Conservation (phyloP, 2,888 invertebrate genomes). For the Eilema griseolum region DNA sequence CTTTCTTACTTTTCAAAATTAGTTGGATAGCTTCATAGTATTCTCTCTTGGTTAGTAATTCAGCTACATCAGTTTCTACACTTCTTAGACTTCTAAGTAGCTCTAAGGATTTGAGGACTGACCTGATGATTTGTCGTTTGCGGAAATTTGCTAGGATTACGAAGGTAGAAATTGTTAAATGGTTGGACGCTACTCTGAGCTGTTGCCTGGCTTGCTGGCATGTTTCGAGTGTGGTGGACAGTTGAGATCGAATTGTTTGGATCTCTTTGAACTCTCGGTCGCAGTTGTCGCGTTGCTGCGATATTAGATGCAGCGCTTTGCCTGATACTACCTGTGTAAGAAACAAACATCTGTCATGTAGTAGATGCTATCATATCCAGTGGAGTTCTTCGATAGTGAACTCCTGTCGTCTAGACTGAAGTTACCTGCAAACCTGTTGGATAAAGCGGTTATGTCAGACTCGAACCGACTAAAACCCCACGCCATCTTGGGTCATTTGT, state of each 20-base stretch:
- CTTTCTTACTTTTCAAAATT: constrained; percentile 94
- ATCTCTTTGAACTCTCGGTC: constrained; percentile 94
- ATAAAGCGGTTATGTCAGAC: too few species aligned
- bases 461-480: too few species aligned
- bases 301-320: constrained; percentile 96
- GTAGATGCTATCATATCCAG: too few species aligned
- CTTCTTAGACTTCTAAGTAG: constrained; percentile 87
- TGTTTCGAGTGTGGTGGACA: constrained; percentile 90
- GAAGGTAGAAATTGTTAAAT: constrained; percentile 94
- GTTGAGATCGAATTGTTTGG: constrained; percentile 89
- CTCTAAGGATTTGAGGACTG: constrained; percentile 91
- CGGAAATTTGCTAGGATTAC: constrained; percentile 96
- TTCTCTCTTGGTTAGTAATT: constrained; percentile 93
- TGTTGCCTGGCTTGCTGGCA: constrained; percentile 91
- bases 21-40: constrained; percentile 97
- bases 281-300: constrained; percentile 96
- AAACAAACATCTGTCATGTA: background rate
- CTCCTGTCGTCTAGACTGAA: too few species aligned
- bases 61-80: constrained; percentile 94
- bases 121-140: constrained; percentile 93
- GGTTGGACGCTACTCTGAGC: constrained; percentile 91
- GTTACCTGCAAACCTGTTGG: background rate
- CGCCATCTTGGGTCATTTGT: too few species aligned
- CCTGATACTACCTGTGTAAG: constrained; percentile 93
- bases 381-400: too few species aligned